Evolutionary conservation across 2,113 vertebrate genomes (phyloP).

Genomic region (Pipa parva): DNA sequence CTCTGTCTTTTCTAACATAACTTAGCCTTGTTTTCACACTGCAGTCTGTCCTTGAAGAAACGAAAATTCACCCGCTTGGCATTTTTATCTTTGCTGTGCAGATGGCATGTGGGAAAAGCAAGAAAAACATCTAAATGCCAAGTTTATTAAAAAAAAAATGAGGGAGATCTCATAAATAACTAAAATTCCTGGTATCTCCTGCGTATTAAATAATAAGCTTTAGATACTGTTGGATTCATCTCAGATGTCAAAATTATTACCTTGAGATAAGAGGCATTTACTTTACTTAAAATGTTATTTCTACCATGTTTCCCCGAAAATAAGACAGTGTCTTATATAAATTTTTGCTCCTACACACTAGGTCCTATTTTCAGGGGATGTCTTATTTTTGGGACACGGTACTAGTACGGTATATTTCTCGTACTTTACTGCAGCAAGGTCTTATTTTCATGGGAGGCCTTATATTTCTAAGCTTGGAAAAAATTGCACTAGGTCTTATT

Average conservation of each 20-base stretch:
- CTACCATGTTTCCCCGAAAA: too few relatives aligned
- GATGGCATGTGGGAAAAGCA: constrained; percentile 40
- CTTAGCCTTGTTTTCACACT: background rate
- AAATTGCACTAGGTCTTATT: too few relatives aligned
- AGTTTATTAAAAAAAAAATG: background rate
- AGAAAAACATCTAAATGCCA: constrained; percentile 41
- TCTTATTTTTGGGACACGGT: too few relatives aligned
- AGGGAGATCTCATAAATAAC: constrained; percentile 20
- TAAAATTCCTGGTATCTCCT: constrained; percentile 3
- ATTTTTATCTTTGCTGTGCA: constrained; percentile 33
- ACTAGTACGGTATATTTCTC: too few relatives aligned
- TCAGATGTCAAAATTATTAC: background rate
- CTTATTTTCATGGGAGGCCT: too few relatives aligned
- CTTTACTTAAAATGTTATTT: too few relatives aligned
- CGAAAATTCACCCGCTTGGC: constrained; percentile 1
- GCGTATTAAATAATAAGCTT: background rate
- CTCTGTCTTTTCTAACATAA: background rate
- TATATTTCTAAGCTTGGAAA: too few relatives aligned
- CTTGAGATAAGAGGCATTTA: background rate
- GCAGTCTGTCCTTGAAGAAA: constrained; percentile 33
- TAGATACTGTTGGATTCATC: background rate
- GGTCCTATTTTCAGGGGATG: too few relatives aligned
- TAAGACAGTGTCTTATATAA: too few relatives aligned
- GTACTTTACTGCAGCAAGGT: background rate
- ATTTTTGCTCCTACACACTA: too few relatives aligned